These are phyloP conservation scores for Cenopis cana DNA, from an alignment of 2,888 invertebrate genomes.

Conservation along the genomic window DNA sequence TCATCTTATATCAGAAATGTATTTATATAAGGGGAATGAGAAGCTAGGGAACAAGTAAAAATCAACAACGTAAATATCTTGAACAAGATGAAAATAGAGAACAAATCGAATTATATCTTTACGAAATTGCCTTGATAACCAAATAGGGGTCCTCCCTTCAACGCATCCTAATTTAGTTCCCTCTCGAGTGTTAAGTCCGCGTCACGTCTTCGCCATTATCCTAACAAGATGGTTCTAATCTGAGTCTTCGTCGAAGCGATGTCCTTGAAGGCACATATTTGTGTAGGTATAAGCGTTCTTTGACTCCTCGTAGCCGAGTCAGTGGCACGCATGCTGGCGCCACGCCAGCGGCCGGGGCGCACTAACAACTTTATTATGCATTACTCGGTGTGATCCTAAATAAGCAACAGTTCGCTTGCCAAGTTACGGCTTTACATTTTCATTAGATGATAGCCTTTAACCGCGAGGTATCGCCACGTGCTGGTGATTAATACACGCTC, in stretches of 20 bases:
- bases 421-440: constrained; percentile 80
- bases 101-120: constrained; percentile 7
- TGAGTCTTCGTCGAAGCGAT: constrained; percentile 25
- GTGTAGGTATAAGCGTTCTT: constrained; percentile 29
- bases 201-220: constrained; percentile 39
- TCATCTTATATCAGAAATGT: too few relatives aligned
- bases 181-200: constrained; percentile 35
- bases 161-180: constrained; percentile 32
- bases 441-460: constrained; percentile 64
- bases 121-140: constrained; percentile 10
- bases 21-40: too few relatives aligned
- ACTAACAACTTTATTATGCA: constrained; percentile 81
- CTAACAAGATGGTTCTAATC: constrained; percentile 43
- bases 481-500: constrained; percentile 9
- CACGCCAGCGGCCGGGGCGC: constrained; percentile 61
- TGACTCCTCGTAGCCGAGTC: constrained; percentile 26
- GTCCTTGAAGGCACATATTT: constrained; percentile 40
- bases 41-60: too few relatives aligned
- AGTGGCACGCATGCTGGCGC: constrained; percentile 60
- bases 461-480: constrained; percentile 49
- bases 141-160: constrained; percentile 5
- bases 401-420: constrained; percentile 78
- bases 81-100: not conserved
- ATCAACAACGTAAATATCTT: not conserved
- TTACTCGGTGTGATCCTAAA: constrained; percentile 74